These are phyloP conservation scores for Macquaria ambigua DNA, from an alignment of 2,113 vertebrate genomes.

Conservation along the genomic window DNA sequence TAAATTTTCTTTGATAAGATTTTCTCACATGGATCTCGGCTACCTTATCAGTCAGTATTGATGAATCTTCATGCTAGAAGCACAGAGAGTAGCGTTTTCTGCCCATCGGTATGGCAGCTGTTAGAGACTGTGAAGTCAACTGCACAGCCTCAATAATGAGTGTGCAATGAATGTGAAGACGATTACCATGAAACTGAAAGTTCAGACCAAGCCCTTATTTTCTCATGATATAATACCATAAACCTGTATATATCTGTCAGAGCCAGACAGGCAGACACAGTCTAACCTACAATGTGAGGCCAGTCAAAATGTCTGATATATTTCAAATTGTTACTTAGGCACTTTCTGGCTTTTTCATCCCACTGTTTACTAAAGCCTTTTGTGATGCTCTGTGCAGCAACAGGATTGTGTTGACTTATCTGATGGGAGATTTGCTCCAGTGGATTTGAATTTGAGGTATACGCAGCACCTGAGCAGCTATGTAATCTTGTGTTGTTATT, in stretches of 20 bases:
- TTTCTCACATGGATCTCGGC: too few species aligned
- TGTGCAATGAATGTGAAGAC: neutral
- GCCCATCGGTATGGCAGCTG: neutral
- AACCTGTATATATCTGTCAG: neutral
- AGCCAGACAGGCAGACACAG: neutral
- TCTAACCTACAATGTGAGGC: neutral
- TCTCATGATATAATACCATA: neutral
- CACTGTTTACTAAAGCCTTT: slow-evolving; percentile 32
- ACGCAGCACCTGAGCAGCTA: slow-evolving; percentile 74
- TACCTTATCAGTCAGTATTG: neutral
- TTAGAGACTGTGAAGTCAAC: neutral
- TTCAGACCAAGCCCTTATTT: neutral
- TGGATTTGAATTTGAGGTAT: slow-evolving; percentile 75
- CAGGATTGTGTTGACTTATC: slow-evolving; percentile 71
- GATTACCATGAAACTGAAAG: neutral
- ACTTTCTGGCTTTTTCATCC: neutral
- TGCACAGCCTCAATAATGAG: neutral
- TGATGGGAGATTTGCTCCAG: slow-evolving; percentile 74
- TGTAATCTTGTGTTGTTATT: slow-evolving; percentile 80
- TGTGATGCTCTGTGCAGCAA: slow-evolving; percentile 28
- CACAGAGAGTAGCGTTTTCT: neutral
- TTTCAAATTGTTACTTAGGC: slow-evolving; percentile 6
- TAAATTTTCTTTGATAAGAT: neutral
- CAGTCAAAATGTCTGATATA: neutral
- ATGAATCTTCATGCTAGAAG: neutral